Conservation (phyloP, 2,797 vertebrate species). For the Lithobates pipiens region DNA sequence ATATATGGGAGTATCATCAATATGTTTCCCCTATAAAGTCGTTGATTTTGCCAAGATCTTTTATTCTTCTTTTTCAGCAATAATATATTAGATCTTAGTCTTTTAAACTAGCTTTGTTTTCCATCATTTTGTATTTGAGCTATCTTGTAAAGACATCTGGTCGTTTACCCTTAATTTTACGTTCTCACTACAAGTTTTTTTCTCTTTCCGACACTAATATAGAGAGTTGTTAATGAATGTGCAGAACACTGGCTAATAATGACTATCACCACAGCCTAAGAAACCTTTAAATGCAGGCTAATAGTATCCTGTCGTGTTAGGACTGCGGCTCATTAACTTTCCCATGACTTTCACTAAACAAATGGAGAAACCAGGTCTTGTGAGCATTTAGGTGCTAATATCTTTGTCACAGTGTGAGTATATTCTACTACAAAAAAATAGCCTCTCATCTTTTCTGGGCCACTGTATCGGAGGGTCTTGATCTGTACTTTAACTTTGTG, state of each 20-base stretch:
- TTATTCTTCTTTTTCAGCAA: not conserved
- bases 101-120: not conserved
- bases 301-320: conserved; percentile 38
- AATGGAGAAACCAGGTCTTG: conserved; percentile 10
- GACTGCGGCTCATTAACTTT: conserved; percentile 30
- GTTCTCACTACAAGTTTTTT: conserved; percentile 5
- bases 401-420: not conserved
- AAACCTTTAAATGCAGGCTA: conserved; percentile 12
- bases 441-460: not conserved
- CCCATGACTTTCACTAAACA: not conserved
- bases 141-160: not conserved
- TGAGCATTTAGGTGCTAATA: not conserved
- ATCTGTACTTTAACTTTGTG: not conserved
- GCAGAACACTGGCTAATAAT: conserved; percentile 26
- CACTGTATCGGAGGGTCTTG: not conserved
- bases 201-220: conserved; percentile 30
- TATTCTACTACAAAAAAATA: not conserved
- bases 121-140: not conserved
- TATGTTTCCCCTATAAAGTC: not conserved
- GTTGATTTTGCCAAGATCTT: not conserved
- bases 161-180: not conserved
- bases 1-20: too few relatives aligned
- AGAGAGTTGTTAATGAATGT: conserved; percentile 9
- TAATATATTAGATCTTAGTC: not conserved
- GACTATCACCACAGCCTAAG: not conserved